Base-by-base conservation (phyloP, 2,113 vertebrate species). In the Nematolebias whitei region DNA sequence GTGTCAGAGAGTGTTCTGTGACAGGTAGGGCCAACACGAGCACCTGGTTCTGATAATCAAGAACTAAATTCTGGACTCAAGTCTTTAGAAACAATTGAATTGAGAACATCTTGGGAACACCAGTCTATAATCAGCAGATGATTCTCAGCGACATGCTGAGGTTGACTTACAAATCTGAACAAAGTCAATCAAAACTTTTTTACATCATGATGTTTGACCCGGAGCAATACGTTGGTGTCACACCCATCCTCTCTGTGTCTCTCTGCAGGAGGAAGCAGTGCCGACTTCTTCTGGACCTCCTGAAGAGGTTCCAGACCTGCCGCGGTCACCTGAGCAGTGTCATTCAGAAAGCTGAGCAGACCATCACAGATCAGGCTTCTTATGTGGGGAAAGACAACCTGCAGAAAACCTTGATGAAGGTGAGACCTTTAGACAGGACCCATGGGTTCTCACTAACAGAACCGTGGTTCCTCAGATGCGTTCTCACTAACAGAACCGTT, bases 361-460 rank as follows among this genome's bases (percentile, higher is more conserved):
- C 93, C 10, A 84, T 96, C 71, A 85, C 90, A 0, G 93, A 95
- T 19, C 94, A 94, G 60, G 89, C 91, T 0, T 97, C 95, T 0
- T 99, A 98, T 90, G 92, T 98, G 92, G 94, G 96, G 49, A 99
- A 95, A 73, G 96, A 98, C 43, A 97, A 96, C 87, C 87, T 99
- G 69, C 95, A 94, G 78, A 95, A 93, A 24, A 90, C 92, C 2
- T 92, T 96, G 35, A 64, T 82, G 32, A 95, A 94, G 93, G 98
- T 96, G 63, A 60, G 11, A 12, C 16, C 11, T 55, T 15, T 38
- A 14, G 7, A n/a, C n/a, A n/a, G n/a, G n/a, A n/a, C n/a, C n/a
- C n/a, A n/a, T n/a, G n/a, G n/a, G n/a, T n/a, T n/a, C n/a, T n/a
- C n/a, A n/a, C n/a, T n/a, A n/a, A n/a, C n/a, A n/a, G n/a, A n/a